Base-by-base conservation (phyloP, 1,140 invertebrate genomes). In the Trachymyrmex cornetzi region DNA sequence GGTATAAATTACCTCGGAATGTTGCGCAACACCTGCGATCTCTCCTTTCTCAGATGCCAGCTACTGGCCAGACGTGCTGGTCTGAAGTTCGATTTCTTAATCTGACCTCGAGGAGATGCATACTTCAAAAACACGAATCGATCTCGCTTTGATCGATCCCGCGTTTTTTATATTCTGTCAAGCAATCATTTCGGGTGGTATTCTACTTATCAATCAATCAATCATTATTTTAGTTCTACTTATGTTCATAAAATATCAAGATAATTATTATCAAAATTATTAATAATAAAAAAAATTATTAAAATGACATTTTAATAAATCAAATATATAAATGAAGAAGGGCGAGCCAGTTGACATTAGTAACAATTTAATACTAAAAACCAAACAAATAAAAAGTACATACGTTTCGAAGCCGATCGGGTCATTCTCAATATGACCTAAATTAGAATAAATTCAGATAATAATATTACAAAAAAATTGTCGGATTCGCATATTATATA, bases 1-100 rank as follows among this genome's bases (percentile, higher is more conserved):
- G 61, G 38, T 87, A 85, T 88, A 88, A 88, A 92, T 93, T 90
- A 93, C 89, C 86, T 59, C 57, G 71, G 24, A 66, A 16, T 9
- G 75, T 94, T 94, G 84, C 90, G 90, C 91, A 94, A 94, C 63
- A 91, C 81, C 57, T 88, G 88, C 91, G 91, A 93, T 94, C 92
- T 94, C 92, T 93, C 90, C 90, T 94, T 93, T 93, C 91, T 91
- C 88, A 90, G 69, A 75, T 14, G 16, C 57, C 63, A 34, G 27
- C 57, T 44, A 77, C 50, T 24, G 27, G 48, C 63, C 59, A 59
- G 59, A 77, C 27, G 3, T 67, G n/a, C 22, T 48, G 38, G 66
- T 63, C 85, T 71, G 86, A 89, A 88, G 72, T 86, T 90, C 72
- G 67, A 79, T 91, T 90, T 87, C 82, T 86, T 88, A 69, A 57